Evolutionary conservation across 2,113 vertebrate genomes (phyloP).

Genomic region (Notechis scutatus): DNA sequence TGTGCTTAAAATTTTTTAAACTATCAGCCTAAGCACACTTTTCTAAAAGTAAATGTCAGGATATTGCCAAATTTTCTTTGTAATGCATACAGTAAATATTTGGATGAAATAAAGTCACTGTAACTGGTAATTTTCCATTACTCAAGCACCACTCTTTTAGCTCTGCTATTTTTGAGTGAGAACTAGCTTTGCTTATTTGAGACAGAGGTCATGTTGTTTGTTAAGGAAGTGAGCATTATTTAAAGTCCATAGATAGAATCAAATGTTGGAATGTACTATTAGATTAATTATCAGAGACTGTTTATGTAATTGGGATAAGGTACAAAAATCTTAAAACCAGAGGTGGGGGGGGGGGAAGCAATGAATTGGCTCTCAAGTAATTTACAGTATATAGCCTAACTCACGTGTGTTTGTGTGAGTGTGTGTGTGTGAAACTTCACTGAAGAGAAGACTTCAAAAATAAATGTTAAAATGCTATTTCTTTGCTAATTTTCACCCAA

Average conservation of each 20-base stretch:
- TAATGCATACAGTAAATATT: background rate
- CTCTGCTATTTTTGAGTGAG: conserved; percentile 1
- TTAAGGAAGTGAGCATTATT: conserved; percentile 14
- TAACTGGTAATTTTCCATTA: background rate
- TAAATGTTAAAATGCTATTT: background rate
- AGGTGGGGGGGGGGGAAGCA: background rate
- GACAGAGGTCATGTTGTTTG: conserved; percentile 19
- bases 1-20: background rate
- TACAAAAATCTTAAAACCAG: background rate
- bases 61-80: background rate
- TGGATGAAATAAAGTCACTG: conserved; percentile 7
- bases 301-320: background rate
- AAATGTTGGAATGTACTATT: background rate
- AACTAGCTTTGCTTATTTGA: conserved; percentile 12
- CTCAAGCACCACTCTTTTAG: background rate
- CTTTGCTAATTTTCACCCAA: background rate
- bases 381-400: background rate
- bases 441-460: background rate
- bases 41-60: background rate
- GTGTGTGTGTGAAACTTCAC: background rate
- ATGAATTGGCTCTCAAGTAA: background rate
- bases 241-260: conserved; percentile 23
- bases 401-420: background rate
- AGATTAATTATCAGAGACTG: background rate
- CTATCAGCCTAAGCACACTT: background rate